A percentile compares a stretch with the other conserved stretches of the same genome.
Evolutionary conservation across 2,113 vertebrate species (phyloP).

Genomic region (Panurus biarmicus): DNA sequence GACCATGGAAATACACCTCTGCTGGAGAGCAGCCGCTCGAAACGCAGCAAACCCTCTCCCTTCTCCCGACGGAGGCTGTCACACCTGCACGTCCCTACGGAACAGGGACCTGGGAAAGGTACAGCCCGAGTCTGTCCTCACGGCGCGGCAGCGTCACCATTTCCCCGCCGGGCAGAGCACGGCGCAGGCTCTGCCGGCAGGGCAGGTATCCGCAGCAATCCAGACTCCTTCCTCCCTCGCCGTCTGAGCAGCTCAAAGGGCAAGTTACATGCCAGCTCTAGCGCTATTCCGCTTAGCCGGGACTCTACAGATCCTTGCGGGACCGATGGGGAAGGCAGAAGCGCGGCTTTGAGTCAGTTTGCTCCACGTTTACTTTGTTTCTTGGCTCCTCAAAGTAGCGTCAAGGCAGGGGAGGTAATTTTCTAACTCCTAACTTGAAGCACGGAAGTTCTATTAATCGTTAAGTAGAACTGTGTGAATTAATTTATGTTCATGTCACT

Average conservation of each 20-base stretch:
- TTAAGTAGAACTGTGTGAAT: background rate
- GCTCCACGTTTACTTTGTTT: background rate
- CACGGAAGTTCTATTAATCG: background rate
- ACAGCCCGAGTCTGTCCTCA: background rate
- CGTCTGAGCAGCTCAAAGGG: background rate
- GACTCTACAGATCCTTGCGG: background rate
- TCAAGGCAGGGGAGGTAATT: background rate
- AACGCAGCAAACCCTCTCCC: accelerated
- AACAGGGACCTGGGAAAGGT: background rate
- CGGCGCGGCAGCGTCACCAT: background rate
- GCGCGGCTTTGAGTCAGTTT: background rate
- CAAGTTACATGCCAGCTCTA: background rate
- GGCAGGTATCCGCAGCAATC: background rate
- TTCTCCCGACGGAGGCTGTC: background rate
- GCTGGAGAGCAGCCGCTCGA: accelerated
- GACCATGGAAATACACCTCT: background rate
- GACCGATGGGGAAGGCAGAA: background rate
- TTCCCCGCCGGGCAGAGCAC: background rate
- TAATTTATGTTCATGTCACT: background rate
- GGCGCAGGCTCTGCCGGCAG: background rate
- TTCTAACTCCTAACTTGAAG: background rate
- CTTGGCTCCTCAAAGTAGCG: background rate
- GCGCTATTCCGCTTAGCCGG: background rate
- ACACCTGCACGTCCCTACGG: background rate
- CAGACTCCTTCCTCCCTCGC: background rate